Conservation (phyloP, 2,888 invertebrate genomes). For the Imbricaverruca yamaguchii region DNA sequence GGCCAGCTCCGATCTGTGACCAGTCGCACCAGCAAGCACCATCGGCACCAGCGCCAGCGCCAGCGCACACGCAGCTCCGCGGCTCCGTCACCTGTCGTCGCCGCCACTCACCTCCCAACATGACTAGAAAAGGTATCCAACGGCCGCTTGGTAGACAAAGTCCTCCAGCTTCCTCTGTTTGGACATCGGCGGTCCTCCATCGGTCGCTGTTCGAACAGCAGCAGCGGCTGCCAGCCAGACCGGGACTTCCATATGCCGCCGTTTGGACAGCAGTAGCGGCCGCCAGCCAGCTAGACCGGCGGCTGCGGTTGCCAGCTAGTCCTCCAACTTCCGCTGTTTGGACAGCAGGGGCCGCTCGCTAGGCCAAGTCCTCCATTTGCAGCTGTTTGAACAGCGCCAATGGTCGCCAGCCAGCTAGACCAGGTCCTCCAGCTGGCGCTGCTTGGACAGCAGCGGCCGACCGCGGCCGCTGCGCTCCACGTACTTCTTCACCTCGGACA, state of each 20-base stretch:
- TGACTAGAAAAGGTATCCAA: neutral
- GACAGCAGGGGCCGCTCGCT: too few relatives aligned
- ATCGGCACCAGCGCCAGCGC: neutral
- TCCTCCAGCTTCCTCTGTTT: too few relatives aligned
- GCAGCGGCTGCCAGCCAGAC: too few relatives aligned
- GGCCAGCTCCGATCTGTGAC: neutral
- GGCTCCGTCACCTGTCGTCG: neutral
- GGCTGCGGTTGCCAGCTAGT: too few relatives aligned
- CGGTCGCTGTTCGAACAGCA: too few relatives aligned
- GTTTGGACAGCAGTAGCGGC: neutral
- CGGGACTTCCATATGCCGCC: neutral
- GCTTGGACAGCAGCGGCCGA: neutral
- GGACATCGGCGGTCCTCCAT: too few relatives aligned
- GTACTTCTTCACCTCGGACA: constrained; percentile 86
- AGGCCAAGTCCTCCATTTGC: too few relatives aligned
- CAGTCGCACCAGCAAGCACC: neutral
- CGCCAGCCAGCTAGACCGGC: too few relatives aligned
- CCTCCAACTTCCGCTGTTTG: too few relatives aligned
- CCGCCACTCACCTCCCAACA: too few relatives aligned
- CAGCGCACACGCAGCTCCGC: neutral
- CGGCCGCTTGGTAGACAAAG: neutral
- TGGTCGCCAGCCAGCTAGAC: neutral
- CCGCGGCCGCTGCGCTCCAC: constrained; percentile 48
- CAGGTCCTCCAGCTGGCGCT: neutral
- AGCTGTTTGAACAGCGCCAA: too few relatives aligned